Base-by-base conservation (phyloP, 2,888 invertebrate species). In the Drosophila multiciliata region DNA sequence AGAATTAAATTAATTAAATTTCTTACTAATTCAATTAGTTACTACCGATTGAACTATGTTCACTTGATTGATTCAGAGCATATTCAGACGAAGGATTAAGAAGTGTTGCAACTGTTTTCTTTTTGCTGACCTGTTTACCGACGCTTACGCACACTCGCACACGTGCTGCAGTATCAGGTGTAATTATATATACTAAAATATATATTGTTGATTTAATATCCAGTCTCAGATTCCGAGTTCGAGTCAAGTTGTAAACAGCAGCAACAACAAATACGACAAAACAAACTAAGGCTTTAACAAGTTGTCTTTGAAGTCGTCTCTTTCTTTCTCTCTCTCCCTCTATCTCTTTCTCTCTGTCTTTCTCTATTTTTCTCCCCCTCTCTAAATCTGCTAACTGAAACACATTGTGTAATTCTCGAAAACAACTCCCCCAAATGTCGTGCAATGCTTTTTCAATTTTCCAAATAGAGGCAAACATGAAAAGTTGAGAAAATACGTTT, bases 361-460 rank as follows among this genome's bases (percentile, higher is more conserved):
- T 7, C 36, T 4, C 17, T 5, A 54, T 12, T 33, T n/a, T 17
- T 3, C 59, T 20, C 29, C n/a, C 2, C 3, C 17, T 45, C 35
- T 59, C 20, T 42, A 20, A 1, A 20, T 29, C 20, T 57, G 20
- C 23, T 32, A 38, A 26, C 32, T 29, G 55, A 20, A 20, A 3
- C 23, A 36, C 26, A 77, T 77, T 77, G 73, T 81, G 77, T 45
- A 77, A 77, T 70, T 42, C 36, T 65, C 50, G 57, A 74, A 57
- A 70, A 49, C 38, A 75, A 61, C 76, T 71, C 61, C 61, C 69
- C 67, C 69, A 62, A 78, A 72, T 69, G 69, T 86, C 89, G 80
- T 83, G 90, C 87, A 90, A 78, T 83, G 72, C 66, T 80, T 85
- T 89, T 84, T 74, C 73, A 69, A 89, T 90, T 89, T 84, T 83